Evolutionary conservation across 2,888 invertebrate species (phyloP).

Genomic region (Portevinia maculata): DNA sequence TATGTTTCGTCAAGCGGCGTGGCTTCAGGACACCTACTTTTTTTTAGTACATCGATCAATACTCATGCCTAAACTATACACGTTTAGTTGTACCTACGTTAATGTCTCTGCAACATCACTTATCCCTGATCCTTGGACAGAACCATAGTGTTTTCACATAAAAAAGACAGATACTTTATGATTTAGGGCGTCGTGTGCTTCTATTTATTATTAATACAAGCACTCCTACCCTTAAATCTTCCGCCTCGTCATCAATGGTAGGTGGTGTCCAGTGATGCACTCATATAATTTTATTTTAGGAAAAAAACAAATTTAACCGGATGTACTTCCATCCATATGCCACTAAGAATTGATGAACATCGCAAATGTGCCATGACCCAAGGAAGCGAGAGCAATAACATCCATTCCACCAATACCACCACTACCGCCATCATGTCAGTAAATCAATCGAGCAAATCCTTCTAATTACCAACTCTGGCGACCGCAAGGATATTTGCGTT

Average conservation of each 20-base stretch:
- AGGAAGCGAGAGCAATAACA: constrained; percentile 7
- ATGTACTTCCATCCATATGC: constrained; percentile 72
- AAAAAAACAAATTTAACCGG: constrained; percentile 46
- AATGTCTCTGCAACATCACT: constrained; percentile 1
- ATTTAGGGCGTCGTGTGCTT: constrained; percentile 57
- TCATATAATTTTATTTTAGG: constrained; percentile 37
- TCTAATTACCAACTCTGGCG: constrained; percentile 65
- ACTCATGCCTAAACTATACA: neutral
- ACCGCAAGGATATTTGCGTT: constrained; percentile 70
- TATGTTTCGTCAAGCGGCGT: too few species aligned
- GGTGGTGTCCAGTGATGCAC: constrained; percentile 11
- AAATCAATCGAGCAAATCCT: constrained; percentile 73
- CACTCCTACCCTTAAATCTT: constrained; percentile 1
- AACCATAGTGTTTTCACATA: constrained; percentile 16
- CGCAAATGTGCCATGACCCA: constrained; percentile 57
- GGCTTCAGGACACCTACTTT: too few species aligned
- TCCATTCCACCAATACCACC: neutral
- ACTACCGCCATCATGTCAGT: constrained; percentile 41
- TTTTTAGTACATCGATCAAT: neutral
- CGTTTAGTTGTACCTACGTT: neutral
- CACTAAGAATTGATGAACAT: constrained; percentile 69
- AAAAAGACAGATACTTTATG: constrained; percentile 46
- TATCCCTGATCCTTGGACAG: constrained; percentile 34
- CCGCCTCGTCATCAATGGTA: constrained; percentile 2
- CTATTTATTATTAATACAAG: constrained; percentile 63